These are phyloP conservation scores for Buathra laborator DNA, from an alignment of 2,888 invertebrate species.

Conservation along the genomic window DNA sequence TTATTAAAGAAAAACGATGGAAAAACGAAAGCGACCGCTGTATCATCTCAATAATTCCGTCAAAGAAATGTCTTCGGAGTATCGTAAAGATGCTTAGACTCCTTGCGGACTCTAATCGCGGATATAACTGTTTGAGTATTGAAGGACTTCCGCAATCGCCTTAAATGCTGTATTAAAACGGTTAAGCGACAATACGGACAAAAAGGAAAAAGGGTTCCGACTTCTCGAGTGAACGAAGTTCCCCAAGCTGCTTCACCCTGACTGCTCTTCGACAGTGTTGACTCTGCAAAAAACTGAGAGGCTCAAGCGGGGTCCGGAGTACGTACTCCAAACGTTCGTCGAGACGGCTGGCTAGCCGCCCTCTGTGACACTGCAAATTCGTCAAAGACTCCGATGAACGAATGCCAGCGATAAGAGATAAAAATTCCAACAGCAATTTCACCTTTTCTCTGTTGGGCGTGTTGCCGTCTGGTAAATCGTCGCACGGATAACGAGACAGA, in stretches of 20 bases:
- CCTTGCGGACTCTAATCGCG: background rate
- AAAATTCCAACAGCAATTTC: constrained; percentile 22
- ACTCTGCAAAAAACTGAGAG: constrained; percentile 14
- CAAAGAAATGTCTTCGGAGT: too few species aligned
- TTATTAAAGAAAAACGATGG: too few species aligned
- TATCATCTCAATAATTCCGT: too few species aligned
- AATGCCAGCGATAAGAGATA: background rate
- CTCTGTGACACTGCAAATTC: background rate
- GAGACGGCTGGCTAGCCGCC: background rate
- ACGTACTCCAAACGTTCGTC: constrained; percentile 12
- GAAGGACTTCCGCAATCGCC: background rate
- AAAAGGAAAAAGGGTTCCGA: background rate
- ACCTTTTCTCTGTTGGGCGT: background rate
- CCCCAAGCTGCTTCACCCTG: constrained; percentile 1
- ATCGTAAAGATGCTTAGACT: too few species aligned
- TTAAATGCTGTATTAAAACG: constrained; percentile 1
- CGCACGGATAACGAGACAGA: constrained; percentile 13
- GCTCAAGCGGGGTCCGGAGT: constrained; percentile 5
- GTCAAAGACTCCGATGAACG: background rate
- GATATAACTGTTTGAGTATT: background rate
- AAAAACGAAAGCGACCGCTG: too few species aligned
- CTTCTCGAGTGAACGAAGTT: background rate
- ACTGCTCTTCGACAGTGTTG: background rate
- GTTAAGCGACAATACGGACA: background rate
- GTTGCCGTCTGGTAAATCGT: constrained; percentile 22